These are phyloP conservation scores for Boloria selene DNA, from an alignment of 2,888 invertebrate genomes.

Conservation along the genomic window DNA sequence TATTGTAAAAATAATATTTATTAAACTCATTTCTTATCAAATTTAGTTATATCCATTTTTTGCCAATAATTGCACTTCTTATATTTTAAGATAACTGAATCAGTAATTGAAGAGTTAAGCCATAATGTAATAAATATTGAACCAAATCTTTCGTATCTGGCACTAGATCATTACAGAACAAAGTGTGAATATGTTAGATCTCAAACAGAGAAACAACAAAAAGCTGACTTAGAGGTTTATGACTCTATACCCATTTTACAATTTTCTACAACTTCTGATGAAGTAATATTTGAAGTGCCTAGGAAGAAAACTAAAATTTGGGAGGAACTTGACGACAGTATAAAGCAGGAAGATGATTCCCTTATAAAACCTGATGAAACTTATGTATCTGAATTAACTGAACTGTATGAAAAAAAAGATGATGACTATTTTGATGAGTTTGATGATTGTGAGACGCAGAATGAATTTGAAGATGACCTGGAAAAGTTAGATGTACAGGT, in stretches of 20 bases:
- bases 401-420: constrained; percentile 27
- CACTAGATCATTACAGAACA: constrained; percentile 48
- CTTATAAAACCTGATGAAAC: constrained; percentile 16
- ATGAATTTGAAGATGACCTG: constrained; percentile 36
- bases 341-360: constrained; percentile 40
- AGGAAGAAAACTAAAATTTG: constrained; percentile 28
- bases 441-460: constrained; percentile 32
- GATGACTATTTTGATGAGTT: constrained; percentile 38
- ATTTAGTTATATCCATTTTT: neutral
- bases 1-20: no score
- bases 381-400: constrained; percentile 16
- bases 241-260: constrained; percentile 54
- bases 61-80: neutral
- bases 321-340: constrained; percentile 41
- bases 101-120: constrained; percentile 53
- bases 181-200: constrained; percentile 59
- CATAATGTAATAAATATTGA: constrained; percentile 49
- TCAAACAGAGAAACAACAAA: constrained; percentile 56
- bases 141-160: constrained; percentile 57
- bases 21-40: no score
- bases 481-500: constrained; percentile 27
- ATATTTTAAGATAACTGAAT: constrained; percentile 53
- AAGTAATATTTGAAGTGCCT: constrained; percentile 50
- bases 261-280: constrained; percentile 54
- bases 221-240: constrained; percentile 43